A percentile compares a stretch with the other conserved stretches of the same genome.
Evolutionary conservation across 2,888 invertebrate genomes (phyloP).

Genomic region (Xanthia icteritia): DNA sequence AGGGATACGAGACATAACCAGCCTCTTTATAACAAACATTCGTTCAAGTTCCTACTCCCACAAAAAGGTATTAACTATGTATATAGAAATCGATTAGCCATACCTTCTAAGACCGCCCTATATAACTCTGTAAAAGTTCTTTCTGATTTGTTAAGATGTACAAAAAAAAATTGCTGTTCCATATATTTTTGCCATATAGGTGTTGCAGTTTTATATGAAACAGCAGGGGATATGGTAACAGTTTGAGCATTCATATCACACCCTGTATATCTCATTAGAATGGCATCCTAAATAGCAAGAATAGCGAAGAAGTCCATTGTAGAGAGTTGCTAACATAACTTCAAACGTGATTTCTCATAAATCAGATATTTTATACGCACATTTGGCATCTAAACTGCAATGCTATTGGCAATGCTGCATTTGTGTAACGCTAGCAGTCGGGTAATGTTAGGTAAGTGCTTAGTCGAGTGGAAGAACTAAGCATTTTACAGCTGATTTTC

Average conservation of each 20-base stretch:
- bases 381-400: slow-evolving; percentile 47
- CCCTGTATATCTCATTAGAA: not conserved
- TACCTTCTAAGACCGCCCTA: not conserved
- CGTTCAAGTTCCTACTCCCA: not conserved
- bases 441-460: slow-evolving; percentile 30
- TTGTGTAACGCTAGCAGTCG: slow-evolving; percentile 32
- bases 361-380: slow-evolving; percentile 26
- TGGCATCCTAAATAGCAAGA: not conserved
- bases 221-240: too few species aligned
- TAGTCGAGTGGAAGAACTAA: slow-evolving; percentile 19
- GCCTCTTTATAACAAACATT: not conserved
- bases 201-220: too few species aligned
- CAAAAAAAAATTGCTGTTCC: too few species aligned
- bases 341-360: slow-evolving; percentile 28
- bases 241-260: too few species aligned
- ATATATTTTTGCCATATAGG: too few species aligned
- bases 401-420: slow-evolving; percentile 38
- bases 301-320: not conserved
- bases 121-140: not conserved
- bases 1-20: not conserved
- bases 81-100: not conserved
- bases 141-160: too few species aligned
- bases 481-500: slow-evolving; percentile 25
- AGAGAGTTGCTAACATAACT: not conserved
- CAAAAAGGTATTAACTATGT: not conserved